Conservation (phyloP, 2,113 vertebrate genomes). For the Pteropus alecto region DNA sequence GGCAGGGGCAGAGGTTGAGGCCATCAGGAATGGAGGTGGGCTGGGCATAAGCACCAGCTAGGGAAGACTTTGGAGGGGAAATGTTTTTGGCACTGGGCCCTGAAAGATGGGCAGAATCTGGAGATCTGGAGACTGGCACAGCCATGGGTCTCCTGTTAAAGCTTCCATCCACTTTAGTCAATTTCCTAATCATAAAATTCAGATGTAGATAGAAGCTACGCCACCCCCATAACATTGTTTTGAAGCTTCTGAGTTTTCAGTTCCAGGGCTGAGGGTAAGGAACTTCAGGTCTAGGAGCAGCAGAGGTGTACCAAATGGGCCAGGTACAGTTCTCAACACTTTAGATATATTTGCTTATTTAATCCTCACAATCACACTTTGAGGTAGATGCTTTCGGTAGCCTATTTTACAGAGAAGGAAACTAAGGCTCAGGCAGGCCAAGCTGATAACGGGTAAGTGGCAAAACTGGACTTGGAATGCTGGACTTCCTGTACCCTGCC, state of each 20-base stretch:
- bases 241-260: not conserved
- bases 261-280: not conserved
- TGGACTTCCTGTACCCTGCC: too few relatives aligned
- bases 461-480: not conserved
- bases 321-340: not conserved
- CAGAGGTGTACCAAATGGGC: accelerated
- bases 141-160: not conserved
- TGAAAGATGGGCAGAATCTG: not conserved
- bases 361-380: not conserved
- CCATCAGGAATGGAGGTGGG: not conserved
- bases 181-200: not conserved
- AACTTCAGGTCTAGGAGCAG: too few relatives aligned
- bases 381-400: not conserved
- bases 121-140: not conserved
- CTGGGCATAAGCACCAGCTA: not conserved
- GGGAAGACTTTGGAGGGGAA: not conserved
- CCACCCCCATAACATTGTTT: accelerated
- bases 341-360: not conserved
- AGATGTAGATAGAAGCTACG: not conserved
- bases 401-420: not conserved
- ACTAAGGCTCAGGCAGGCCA: not conserved
- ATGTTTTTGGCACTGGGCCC: not conserved
- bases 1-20: not conserved
- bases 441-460: not conserved
- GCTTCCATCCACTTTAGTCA: not conserved